Percentiles rank a stretch among this genome's conserved stretches.
These are phyloP conservation scores for Lophius piscatorius DNA, from an alignment of 2,113 vertebrate genomes.

Conservation along the genomic window DNA sequence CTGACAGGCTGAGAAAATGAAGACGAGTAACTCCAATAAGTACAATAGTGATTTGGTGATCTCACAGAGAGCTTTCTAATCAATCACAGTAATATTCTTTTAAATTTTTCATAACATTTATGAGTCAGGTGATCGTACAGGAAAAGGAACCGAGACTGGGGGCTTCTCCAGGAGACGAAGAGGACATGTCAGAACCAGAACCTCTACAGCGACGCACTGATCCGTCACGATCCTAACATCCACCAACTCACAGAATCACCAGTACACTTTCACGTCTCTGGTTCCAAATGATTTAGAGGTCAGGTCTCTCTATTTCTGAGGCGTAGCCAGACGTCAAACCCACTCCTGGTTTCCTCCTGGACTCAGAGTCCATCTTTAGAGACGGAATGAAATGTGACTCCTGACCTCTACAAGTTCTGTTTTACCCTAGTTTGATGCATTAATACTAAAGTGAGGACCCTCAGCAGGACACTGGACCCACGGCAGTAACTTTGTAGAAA, in stretches of 20 bases:
- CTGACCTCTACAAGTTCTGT: too few relatives aligned
- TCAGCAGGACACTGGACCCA: constrained; percentile 2
- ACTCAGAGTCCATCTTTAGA: constrained; percentile 10
- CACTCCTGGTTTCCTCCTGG: too few relatives aligned
- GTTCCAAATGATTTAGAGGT: not conserved
- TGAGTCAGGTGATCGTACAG: not conserved
- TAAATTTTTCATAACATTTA: too few relatives aligned
- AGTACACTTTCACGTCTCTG: not conserved
- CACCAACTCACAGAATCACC: not conserved
- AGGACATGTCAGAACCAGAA: not conserved
- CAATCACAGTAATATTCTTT: too few relatives aligned
- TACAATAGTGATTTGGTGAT: too few relatives aligned
- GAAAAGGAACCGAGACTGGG: too few relatives aligned
- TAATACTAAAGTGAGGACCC: constrained; percentile 9
- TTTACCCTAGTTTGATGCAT: not conserved
- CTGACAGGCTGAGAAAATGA: too few relatives aligned
- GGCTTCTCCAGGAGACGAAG: too few relatives aligned
- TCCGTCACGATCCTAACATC: too few relatives aligned
- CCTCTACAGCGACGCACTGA: not conserved
- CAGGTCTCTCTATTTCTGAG: not conserved
- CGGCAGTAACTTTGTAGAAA: not conserved
- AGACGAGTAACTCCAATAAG: too few relatives aligned
- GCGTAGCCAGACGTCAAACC: constrained; percentile 1
- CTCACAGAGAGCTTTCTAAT: too few relatives aligned
- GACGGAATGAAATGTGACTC: too few relatives aligned